Evolutionary conservation across 2,113 vertebrate species (phyloP), one percentile per base, ranked within the genome.

Genomic region (Mobula birostris): DNA sequence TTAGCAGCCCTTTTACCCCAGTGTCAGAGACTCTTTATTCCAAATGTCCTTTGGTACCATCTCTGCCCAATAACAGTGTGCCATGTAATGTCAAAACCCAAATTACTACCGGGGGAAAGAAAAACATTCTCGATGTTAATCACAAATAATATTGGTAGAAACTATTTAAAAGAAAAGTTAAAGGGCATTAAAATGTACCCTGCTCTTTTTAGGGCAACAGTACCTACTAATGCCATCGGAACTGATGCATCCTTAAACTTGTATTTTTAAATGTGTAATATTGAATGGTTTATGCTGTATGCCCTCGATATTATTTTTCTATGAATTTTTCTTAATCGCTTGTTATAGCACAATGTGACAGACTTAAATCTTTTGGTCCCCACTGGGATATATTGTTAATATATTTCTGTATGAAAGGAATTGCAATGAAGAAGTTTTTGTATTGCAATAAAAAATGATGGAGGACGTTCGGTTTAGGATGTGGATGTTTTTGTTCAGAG

Each of bases 271-370:
- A 98, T 97, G 97, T 98, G 97, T 97, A 97, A 95, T 94, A 97
- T 96, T 95, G 97, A 97, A 98, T 93, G 91, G 91, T 93, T 93
- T 93, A 93, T 74, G 97, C 96, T 98, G 97, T 97, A 98, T 98
- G 98, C 98, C 97, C 97, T 98, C 98, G 98, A 98, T 98, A 98
- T 97, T 99, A 99, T 99, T 99, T 99, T 99, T 99, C 95, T 99
- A 99, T 97, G 94, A 96, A 95, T 96, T 97, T 97, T 97, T 97
- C 97, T 97, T 97, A 88, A 48, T 74, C 78, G 97, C 97, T 96
- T 96, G 72, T 95, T 96, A 96, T 97, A 97, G 97, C 97, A 98
- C 96, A 97, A 96, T 95, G 94, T 95, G 96, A 92, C 94, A 94
- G 96, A 95, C 95, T 95, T 95, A 96, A 95, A 95, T 96, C 95